Evolutionary conservation across 2,113 vertebrate genomes (phyloP).

Genomic region (Euleptes europaea): DNA sequence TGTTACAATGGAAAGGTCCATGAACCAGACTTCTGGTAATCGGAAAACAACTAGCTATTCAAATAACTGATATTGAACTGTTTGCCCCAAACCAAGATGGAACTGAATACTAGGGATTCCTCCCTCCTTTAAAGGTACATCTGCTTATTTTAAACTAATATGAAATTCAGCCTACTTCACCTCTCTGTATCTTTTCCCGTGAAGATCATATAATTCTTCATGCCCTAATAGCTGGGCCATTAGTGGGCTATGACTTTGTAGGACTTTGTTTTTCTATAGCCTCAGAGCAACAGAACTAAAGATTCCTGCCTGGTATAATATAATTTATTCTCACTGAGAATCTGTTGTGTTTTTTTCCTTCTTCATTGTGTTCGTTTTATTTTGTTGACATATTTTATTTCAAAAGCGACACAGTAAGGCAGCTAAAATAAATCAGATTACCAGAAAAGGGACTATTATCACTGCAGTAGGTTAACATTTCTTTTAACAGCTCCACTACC

Average conservation of each 20-base stretch:
- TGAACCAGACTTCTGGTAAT: neutral
- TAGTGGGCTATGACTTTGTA: neutral
- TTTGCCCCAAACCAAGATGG: too few relatives aligned
- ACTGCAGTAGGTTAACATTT: neutral
- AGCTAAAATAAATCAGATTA: constrained; percentile 16
- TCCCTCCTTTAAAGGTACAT: neutral
- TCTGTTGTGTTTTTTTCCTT: neutral
- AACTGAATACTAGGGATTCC: neutral
- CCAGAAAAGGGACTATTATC: neutral
- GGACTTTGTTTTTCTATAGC: constrained; percentile 3
- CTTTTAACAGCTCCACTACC: neutral
- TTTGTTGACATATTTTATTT: neutral
- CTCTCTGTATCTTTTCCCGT: neutral
- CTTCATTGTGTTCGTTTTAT: neutral
- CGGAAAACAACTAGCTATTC: neutral
- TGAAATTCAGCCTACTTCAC: neutral
- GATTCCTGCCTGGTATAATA: neutral
- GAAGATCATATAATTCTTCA: neutral
- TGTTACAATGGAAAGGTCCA: neutral
- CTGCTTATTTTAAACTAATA: neutral
- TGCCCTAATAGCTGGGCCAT: neutral
- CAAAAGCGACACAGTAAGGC: neutral
- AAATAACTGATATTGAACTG: neutral
- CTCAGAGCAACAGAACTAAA: constrained; percentile 2
- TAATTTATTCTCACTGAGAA: neutral